phyloP scores from a whole-genome alignment of 2,113 vertebrate genomes.

The Rhombomys opimus region DNA sequence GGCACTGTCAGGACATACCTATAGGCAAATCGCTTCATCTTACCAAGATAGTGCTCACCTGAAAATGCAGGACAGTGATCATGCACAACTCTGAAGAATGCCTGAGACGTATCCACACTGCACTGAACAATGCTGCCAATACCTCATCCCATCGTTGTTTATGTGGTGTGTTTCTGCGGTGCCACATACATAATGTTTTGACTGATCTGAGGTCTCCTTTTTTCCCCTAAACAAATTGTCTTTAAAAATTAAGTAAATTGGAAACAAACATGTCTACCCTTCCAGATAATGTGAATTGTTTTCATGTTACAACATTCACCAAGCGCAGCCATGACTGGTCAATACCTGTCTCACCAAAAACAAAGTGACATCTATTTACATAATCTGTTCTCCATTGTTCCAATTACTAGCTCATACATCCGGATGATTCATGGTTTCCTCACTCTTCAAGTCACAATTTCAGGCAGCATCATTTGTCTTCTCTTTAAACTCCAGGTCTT shows the following conservation, averaged over 20 bases:
- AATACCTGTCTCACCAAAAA: conserved; percentile 69
- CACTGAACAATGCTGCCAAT: background rate
- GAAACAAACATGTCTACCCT: background rate
- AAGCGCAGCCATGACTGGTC: conserved; percentile 37
- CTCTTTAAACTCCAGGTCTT: conserved; percentile 60
- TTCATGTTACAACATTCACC: background rate
- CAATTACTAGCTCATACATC: conserved; percentile 71
- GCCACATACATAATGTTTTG: background rate
- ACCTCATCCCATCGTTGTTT: background rate
- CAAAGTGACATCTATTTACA: conserved; percentile 73
- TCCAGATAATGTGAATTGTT: conserved; percentile 20
- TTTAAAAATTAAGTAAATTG: background rate
- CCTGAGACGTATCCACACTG: background rate
- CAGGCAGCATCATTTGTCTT: conserved; percentile 78
- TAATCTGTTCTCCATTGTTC: conserved; percentile 68
- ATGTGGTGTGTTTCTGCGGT: background rate
- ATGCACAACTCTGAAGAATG: background rate
- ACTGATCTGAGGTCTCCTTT: background rate
- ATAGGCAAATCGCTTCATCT: background rate
- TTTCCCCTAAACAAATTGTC: conserved; percentile 3
- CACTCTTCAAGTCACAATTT: conserved; percentile 78
- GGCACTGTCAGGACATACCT: background rate
- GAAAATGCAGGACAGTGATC: background rate
- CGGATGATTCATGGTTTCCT: conserved; percentile 75
- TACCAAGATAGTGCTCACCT: background rate